Conservation (phyloP, 2,113 vertebrate genomes). For the Halcyon senegalensis region DNA sequence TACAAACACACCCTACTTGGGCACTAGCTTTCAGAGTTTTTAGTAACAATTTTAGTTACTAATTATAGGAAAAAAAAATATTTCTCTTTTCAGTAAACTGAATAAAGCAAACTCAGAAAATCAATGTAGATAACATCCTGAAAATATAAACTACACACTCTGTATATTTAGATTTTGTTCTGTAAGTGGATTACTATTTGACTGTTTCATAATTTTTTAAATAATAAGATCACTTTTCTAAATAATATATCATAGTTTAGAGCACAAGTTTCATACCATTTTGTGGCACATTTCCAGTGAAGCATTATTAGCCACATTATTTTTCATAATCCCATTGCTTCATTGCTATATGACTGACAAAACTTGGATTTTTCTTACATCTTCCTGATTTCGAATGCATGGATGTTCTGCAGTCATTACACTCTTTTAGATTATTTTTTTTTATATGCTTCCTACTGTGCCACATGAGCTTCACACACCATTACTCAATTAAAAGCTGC, state of each 20-base stretch:
- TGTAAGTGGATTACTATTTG: not conserved
- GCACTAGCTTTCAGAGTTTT: not conserved
- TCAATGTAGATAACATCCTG: not conserved
- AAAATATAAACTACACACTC: not conserved
- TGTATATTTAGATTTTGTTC: not conserved
- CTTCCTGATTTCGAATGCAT: not conserved
- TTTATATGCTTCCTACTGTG: not conserved
- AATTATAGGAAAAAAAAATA: not conserved
- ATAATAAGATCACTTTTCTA: not conserved
- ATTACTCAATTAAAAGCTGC: not conserved
- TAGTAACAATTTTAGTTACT: not conserved
- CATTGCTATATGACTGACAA: not conserved
- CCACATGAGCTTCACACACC: not conserved
- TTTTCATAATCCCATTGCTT: slow-evolving; percentile 24
- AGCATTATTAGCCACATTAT: not conserved
- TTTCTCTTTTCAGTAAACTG: not conserved
- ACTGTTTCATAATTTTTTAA: not conserved
- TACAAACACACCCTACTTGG: fast-evolving
- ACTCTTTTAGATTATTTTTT: not conserved
- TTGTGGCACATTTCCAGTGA: not conserved
- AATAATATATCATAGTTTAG: not conserved
- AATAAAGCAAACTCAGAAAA: not conserved
- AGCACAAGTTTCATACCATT: not conserved
- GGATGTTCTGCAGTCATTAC: not conserved
- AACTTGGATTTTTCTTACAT: slow-evolving; percentile 8